Conservation (phyloP, 2,113 vertebrate species). For the Acanthochromis polyacanthus region DNA sequence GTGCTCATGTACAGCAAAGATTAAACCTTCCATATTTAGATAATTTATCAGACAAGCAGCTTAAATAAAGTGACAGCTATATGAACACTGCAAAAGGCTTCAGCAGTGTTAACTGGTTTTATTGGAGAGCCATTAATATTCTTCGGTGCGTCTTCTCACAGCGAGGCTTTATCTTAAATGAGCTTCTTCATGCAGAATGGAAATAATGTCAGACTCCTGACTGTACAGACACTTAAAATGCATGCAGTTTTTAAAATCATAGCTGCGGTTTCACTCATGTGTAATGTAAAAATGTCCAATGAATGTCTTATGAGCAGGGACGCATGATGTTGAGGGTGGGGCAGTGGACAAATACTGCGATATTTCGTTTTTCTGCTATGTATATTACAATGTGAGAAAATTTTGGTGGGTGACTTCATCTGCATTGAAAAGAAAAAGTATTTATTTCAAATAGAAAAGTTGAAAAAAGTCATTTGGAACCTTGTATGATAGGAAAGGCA, state of each 20-base stretch:
- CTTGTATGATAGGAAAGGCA: too few relatives aligned
- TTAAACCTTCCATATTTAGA: neutral
- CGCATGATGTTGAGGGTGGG: too few relatives aligned
- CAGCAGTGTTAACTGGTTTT: neutral
- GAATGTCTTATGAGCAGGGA: neutral
- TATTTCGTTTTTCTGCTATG: too few relatives aligned
- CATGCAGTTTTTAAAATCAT: neutral
- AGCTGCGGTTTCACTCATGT: conserved; percentile 4
- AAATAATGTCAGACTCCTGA: conserved; percentile 10
- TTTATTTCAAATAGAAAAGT: too few relatives aligned
- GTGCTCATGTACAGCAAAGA: neutral
- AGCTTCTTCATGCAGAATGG: conserved; percentile 26
- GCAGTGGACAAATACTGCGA: too few relatives aligned
- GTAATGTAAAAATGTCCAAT: neutral
- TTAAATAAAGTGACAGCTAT: neutral
- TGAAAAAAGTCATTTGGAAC: too few relatives aligned
- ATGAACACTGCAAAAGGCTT: neutral
- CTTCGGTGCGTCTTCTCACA: conserved; percentile 2
- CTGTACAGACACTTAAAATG: neutral
- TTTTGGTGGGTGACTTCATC: too few relatives aligned
- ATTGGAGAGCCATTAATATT: conserved; percentile 33
- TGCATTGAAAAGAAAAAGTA: too few relatives aligned
- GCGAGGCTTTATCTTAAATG: conserved; percentile 37
- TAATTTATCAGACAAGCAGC: neutral
- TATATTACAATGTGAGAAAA: too few relatives aligned